Conservation (phyloP, 2,797 vertebrate species). For the Perodicticus potto region DNA sequence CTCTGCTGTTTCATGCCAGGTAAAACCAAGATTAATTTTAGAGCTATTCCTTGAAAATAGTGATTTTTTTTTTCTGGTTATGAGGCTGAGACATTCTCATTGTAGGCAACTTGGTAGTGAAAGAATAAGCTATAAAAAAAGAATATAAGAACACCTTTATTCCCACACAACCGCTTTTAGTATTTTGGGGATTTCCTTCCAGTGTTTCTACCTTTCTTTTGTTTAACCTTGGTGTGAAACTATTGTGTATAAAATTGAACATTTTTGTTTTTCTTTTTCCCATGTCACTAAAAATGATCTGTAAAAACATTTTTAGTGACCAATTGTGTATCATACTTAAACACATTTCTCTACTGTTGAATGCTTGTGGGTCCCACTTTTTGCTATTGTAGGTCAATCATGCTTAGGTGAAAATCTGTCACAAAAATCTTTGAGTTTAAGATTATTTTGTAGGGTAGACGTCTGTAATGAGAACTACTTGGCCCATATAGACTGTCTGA, state of each 20-base stretch:
- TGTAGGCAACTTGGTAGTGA: neutral
- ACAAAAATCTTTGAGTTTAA: slow-evolving; percentile 46
- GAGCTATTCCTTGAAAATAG: slow-evolving; percentile 57
- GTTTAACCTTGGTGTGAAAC: neutral
- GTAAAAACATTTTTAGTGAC: slow-evolving; percentile 21
- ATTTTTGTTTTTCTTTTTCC: slow-evolving; percentile 17
- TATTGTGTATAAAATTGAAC: neutral
- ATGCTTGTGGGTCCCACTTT: slow-evolving; percentile 2
- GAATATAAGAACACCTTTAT: neutral
- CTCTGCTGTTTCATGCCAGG: slow-evolving; percentile 40
- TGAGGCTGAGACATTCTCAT: neutral
- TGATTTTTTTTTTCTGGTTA: slow-evolving; percentile 39
- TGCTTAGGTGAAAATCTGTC: slow-evolving; percentile 32
- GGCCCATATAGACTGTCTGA: slow-evolving; percentile 26
- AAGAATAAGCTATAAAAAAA: neutral
- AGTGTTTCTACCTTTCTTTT: neutral
- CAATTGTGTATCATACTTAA: neutral
- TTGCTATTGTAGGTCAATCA: slow-evolving; percentile 61
- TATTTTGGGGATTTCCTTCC: neutral
- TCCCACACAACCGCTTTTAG: neutral
- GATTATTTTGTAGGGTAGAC: slow-evolving; percentile 5
- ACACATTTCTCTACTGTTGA: neutral
- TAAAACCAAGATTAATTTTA: slow-evolving; percentile 43
- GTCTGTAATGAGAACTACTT: slow-evolving; percentile 38
- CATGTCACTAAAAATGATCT: slow-evolving; percentile 12